Evolutionary conservation across 2,888 invertebrate species (phyloP), one percentile per base, ranked within the genome.

Genomic region (Cryptocephalus primarius): DNA sequence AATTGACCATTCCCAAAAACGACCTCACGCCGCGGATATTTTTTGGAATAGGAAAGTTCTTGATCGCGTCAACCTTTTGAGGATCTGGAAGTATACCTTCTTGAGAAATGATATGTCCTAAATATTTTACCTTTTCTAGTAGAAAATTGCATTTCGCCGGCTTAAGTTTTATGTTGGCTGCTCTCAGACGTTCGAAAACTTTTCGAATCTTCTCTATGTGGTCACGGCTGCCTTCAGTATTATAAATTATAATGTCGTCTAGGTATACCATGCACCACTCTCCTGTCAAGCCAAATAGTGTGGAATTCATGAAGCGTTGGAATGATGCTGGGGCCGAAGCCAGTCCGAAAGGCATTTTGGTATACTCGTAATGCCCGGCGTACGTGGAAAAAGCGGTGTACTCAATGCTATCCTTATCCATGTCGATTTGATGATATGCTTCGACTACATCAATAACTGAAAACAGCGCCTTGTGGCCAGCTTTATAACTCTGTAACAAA

Each of bases 341-440:
- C 9, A 54, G 38, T 2, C 52, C 52, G 39, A 54, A 50, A 10
- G 45, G 49, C 48, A 52, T 47, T 33, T 50, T 52, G 3, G 33
- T 13, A 33, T 51, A 54, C n/a, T 54, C 48, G 33, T 44, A 52
- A 32, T 51, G 54, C 9, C 46, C 46, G 22, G 41, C 33, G 33
- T 39, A 46, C n/a, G 51, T 49, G 14, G 46, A 48, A 36, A 52
- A 49, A 10, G 47, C 51, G 8, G 49, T 49, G 1, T 43, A 11
- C 13, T 44, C 44, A 14, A 48, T 46, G 10, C 47, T 45, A 8
- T 49, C 39, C 34, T 46, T 45, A 9, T 48, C 42, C 48, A 48
- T 49, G 31, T 49, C 46, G 9, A 48, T 43, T 44, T 47, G 46
- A 11, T 46, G 49, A 31, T 49, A 51, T 1, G 48, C 47, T 38